phyloP scores from a whole-genome alignment of 2,797 vertebrate genomes.

The Carapus acus region DNA sequence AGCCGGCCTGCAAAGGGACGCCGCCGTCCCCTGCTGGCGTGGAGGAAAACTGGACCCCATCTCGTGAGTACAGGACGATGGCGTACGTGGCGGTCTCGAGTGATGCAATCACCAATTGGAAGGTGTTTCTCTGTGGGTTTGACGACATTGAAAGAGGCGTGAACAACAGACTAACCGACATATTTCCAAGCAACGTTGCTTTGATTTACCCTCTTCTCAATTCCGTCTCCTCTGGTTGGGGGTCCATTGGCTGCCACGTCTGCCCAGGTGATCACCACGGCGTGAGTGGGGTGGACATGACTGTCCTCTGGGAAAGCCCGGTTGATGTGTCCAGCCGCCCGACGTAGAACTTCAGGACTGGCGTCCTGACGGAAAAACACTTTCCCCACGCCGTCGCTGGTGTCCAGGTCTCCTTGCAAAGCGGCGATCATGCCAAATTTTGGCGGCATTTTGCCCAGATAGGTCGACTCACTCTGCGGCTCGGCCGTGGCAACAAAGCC shows the following conservation, averaged over 20 bases:
- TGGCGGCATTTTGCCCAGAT: slow-evolving; percentile 78
- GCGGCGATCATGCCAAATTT: slow-evolving; percentile 77
- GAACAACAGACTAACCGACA: slow-evolving; percentile 9
- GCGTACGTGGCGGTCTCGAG: slow-evolving; percentile 79
- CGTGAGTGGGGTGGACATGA: slow-evolving; percentile 69
- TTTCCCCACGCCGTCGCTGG: slow-evolving; percentile 73
- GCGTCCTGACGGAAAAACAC: slow-evolving; percentile 83
- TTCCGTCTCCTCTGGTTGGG: slow-evolving; percentile 46
- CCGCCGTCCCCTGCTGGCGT: slow-evolving; percentile 56
- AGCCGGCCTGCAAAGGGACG: slow-evolving; percentile 74
- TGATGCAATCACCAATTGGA: slow-evolving; percentile 86
- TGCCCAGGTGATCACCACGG: slow-evolving; percentile 82
- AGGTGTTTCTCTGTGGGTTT: slow-evolving; percentile 84
- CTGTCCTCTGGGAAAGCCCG: slow-evolving; percentile 74
- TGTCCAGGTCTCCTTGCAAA: slow-evolving; percentile 79
- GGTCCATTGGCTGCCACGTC: slow-evolving; percentile 68
- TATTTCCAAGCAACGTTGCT: too few relatives aligned
- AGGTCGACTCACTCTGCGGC: slow-evolving; percentile 70
- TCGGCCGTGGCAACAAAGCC: slow-evolving; percentile 80
- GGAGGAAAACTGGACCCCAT: slow-evolving; percentile 78
- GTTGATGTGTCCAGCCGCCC: slow-evolving; percentile 72
- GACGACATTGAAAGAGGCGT: slow-evolving; percentile 6
- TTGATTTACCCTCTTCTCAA: slow-evolving; percentile 72
- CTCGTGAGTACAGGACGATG: slow-evolving; percentile 83
- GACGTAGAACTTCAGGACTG: slow-evolving; percentile 62